Conservation (phyloP, 2,888 invertebrate species). For the Orchesella flavescens region DNA sequence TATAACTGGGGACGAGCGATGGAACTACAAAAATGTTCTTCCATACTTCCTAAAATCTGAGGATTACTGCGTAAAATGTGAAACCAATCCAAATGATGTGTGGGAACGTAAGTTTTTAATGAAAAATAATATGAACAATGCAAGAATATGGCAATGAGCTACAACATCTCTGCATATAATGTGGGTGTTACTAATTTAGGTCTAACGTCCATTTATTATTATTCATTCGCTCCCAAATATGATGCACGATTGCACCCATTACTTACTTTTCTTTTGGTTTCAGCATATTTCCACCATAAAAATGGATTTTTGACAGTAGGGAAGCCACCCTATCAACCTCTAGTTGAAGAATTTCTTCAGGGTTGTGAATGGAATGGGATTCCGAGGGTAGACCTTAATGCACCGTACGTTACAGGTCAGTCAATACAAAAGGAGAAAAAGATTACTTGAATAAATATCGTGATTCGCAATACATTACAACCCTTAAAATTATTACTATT, state of each 20-base stretch:
- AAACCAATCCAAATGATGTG: conserved; percentile 68
- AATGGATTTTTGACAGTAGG: conserved; percentile 68
- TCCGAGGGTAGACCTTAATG: conserved; percentile 71
- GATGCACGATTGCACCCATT: background rate
- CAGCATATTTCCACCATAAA: conserved; percentile 68
- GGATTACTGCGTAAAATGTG: conserved; percentile 70
- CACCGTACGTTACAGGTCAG: conserved; percentile 68
- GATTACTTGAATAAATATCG: background rate
- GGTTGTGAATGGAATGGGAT: conserved; percentile 71
- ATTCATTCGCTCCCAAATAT: background rate
- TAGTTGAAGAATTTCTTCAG: conserved; percentile 70
- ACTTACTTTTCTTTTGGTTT: conserved; percentile 4
- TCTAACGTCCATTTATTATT: background rate
- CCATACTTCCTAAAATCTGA: conserved; percentile 71
- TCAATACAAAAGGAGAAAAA: conserved; percentile 5
- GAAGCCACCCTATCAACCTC: conserved; percentile 68
- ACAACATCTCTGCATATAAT: no score
- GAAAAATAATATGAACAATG: no score
- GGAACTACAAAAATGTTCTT: conserved; percentile 66
- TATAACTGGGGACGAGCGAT: conserved; percentile 68
- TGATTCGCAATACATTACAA: background rate
- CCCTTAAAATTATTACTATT: background rate
- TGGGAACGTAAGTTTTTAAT: conserved; percentile 66
- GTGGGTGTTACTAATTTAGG: no score
- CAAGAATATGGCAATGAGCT: no score